Conservation (phyloP, 2,797 vertebrate genomes). For the Acridotheres tristis region DNA sequence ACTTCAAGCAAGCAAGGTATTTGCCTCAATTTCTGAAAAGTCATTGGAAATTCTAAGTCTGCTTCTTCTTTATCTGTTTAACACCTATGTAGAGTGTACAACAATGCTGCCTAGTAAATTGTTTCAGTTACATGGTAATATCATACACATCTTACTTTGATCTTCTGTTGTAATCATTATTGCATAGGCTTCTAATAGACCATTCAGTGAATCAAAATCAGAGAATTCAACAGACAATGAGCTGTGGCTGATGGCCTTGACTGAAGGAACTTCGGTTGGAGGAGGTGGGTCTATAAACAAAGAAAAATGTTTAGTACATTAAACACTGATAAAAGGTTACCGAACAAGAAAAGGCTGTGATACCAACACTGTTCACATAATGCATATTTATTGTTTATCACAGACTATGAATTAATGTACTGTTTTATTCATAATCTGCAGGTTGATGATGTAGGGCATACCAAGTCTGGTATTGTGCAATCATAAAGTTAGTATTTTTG, state of each 20-base stretch:
- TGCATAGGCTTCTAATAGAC: conserved; percentile 76
- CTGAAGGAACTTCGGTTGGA: conserved; percentile 45
- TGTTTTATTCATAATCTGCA: not conserved
- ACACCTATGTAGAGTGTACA: not conserved
- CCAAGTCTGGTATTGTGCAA: not conserved
- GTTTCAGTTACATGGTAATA: not conserved
- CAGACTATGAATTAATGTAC: not conserved
- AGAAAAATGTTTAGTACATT: not conserved
- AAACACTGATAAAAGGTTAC: not conserved
- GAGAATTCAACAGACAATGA: conserved; percentile 72
- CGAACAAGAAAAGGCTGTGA: not conserved
- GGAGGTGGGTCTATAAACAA: conserved; percentile 72
- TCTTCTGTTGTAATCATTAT: conserved; percentile 70
- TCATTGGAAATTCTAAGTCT: not conserved
- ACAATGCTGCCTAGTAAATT: not conserved
- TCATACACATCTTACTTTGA: conserved; percentile 51
- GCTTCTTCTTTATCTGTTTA: not conserved
- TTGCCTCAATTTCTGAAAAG: not conserved
- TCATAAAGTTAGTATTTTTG: not conserved
- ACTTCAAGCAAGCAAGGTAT: not conserved
- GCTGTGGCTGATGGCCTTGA: conserved; percentile 66
- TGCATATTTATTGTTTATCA: not conserved
- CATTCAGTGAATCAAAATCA: conserved; percentile 67
- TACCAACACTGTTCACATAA: not conserved
- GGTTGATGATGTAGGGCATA: not conserved